Evolutionary conservation across 2,888 invertebrate species (phyloP), one percentile per base, ranked within the genome.

Genomic region (Polyommatus icarus): DNA sequence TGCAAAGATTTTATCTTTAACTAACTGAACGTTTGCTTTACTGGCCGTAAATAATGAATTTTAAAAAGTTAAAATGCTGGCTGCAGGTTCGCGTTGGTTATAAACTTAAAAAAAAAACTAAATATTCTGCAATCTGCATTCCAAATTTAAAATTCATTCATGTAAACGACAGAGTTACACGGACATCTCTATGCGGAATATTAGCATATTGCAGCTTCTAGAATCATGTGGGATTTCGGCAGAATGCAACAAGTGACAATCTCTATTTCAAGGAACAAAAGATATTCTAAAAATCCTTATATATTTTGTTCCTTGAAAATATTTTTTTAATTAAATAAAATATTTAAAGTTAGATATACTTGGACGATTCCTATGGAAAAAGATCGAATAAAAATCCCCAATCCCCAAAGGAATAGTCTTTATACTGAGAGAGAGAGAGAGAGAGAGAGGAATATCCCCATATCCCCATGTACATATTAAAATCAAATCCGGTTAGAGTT

Each of bases 131-230:
- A 46, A 46, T 54, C 54, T 54, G 54, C 54, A 46, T 20, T 40
- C 46, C 29, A 50, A 20, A 18, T 75, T 75, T 54, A 75, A 54
- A 75, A 75, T 54, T 29, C 54, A 54, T 75, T 75, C 29, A 54
- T 54, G 24, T 75, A 54, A 73, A 73, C 29, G 54, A 29, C n/a
- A 12, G 5, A 75, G 46, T 54, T 54, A 24, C 29, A 50, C 24
- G 18, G 75, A 54, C 15, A n/a, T 73, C 73, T 73, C 46, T 73
- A 72, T 24, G 75, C 29, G 29, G 54, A 54, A 54, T 24, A 75
- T 75, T 75, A 50, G 75, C 75, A 75, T 75, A 32, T 75, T 54
- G 24, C 75, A 54, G 50, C 46, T 20, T 54, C 54, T n/a, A 29
- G 40, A 72, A 54, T 54, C 54, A 18, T 24, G 54, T 72, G 72